These are phyloP conservation scores for Setipinna tenuifilis DNA, from an alignment of 2,797 vertebrate species.

Conservation along the genomic window DNA sequence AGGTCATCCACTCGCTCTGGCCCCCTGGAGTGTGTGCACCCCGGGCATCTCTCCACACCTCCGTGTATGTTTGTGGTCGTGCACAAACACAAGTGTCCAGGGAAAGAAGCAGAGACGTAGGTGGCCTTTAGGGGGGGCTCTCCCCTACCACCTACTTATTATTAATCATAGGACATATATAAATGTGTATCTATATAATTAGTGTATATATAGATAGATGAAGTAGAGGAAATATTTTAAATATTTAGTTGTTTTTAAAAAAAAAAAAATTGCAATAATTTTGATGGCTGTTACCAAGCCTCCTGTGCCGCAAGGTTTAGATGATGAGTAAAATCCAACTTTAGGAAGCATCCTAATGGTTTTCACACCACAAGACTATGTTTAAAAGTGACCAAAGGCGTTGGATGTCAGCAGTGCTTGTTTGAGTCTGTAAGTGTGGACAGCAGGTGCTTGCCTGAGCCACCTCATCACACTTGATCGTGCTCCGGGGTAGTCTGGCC, in stretches of 20 bases:
- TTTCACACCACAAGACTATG: constrained; percentile 25
- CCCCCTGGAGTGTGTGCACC: not conserved
- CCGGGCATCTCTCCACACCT: not conserved
- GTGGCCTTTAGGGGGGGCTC: not conserved
- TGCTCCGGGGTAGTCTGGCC: not conserved
- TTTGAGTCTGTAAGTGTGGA: not conserved
- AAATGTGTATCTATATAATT: constrained; percentile 9
- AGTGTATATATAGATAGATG: not conserved
- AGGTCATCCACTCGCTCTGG: not conserved
- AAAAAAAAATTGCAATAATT: constrained; percentile 11
- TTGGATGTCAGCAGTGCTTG: constrained; percentile 21
- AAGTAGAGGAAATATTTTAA: constrained; percentile 13
- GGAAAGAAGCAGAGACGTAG: not conserved
- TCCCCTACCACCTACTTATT: not conserved
- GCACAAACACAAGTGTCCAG: not conserved
- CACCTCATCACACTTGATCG: not conserved
- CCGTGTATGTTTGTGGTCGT: not conserved
- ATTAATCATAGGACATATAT: constrained; percentile 13
- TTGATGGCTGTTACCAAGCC: not conserved
- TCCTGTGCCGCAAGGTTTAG: not conserved
- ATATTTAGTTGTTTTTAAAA: not conserved
- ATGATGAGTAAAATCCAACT: not conserved
- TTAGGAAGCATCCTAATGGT: not conserved
- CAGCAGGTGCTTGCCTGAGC: not conserved
- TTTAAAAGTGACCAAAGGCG: constrained; percentile 60